Base-by-base conservation (phyloP, 2,113 vertebrate species). In the Podarcis cretensis region DNA sequence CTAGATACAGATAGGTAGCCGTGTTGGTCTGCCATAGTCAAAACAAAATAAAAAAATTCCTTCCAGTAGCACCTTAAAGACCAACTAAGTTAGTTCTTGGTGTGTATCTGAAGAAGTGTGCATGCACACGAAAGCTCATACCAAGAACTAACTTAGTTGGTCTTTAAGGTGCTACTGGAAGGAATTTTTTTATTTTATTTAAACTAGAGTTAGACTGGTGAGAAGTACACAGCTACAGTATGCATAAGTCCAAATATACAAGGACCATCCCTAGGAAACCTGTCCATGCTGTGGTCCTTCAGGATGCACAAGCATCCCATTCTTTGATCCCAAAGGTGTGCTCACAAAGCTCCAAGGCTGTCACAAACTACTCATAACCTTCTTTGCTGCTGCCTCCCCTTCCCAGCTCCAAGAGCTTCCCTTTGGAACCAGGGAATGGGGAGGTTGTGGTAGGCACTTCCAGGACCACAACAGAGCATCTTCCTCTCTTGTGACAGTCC, bases 321-420 rank as follows among this genome's bases (percentile, higher is more conserved):
- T 27, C 35, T 5, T 23, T 71, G 83, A 10, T 10, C 32, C 27
- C 30, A 86, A 48, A 54, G 78, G 21, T 20, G 18, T 77, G 35
- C 78, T 65, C 0, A 81, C 25, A 0, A 23, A 21, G 20, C 8
- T 16, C 10, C 20, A 48, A n/a, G 40, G 4, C 12, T 3, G 3
- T 25, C 23, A 6, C 59, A 59, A 81, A 43, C 21, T 23, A 2
- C 20, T 5, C 35, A 18, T 43, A 35, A 54, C 54, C 6, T 27
- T 69, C 27, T 14, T 20, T 63, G 59, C 59, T 63, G 18, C 59
- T 63, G 59, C 59, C 25, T 21, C 66, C 18, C 80, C 37, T 25
- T 10, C 65, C 37, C 23, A 25, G 14, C 40, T 43, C 65, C 71
- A n/a, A 59, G 32, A 23, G 21, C 20, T 40, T 23, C 43, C 6